These are phyloP conservation scores for Falco columbarius DNA, from an alignment of 2,797 vertebrate species.

Conservation along the genomic window DNA sequence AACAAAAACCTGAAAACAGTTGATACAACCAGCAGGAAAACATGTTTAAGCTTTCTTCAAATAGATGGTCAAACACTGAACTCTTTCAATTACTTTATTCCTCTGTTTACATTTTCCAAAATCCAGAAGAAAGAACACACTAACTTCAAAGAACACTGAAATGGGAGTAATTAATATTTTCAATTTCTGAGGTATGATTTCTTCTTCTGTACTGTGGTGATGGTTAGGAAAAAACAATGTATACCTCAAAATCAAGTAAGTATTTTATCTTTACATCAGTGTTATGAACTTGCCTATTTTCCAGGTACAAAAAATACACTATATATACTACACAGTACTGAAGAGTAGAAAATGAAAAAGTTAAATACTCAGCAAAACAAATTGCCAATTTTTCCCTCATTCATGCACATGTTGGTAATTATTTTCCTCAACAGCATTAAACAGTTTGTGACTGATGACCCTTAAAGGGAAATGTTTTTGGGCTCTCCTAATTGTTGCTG, in stretches of 20 bases:
- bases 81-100: neutral
- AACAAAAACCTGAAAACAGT: neutral
- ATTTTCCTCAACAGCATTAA: neutral
- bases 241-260: neutral
- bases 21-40: neutral
- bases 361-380: neutral
- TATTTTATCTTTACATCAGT: neutral
- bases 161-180: neutral
- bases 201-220: neutral
- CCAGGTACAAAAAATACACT: neutral
- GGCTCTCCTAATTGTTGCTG: neutral
- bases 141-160: neutral
- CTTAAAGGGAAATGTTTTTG: neutral
- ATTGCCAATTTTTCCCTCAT: neutral
- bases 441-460: neutral
- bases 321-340: neutral
- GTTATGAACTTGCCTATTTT: neutral
- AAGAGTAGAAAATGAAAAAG: neutral
- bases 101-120: neutral
- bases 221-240: neutral
- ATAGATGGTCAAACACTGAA: neutral
- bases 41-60: neutral
- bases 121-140: neutral
- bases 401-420: neutral
- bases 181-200: neutral